Evolutionary conservation across 2,113 vertebrate species (phyloP), one percentile per base, ranked within the genome.

Genomic region (Meleagris gallopavo): DNA sequence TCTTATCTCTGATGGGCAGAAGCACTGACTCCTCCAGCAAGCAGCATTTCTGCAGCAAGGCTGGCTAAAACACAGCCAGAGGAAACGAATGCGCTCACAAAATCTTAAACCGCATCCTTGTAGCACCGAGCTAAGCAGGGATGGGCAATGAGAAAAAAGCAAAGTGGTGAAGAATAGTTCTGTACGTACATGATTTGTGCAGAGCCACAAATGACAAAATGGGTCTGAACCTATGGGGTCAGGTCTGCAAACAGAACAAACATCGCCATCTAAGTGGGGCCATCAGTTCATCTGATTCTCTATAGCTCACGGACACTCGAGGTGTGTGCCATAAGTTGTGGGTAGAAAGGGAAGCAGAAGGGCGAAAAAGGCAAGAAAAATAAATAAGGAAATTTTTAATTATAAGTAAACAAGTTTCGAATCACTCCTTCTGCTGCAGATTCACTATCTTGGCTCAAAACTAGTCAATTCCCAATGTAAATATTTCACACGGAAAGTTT

Each of bases 251-350:
- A 79, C 89, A 96, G 78, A 36, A 86, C 57, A 89, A 95, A 95
- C 7, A 46, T 90, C 94, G 95, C 95, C 93, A 74, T 93, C 90
- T 97, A 93, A 74, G 94, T 11, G 89, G 73, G 91, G 94, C 95
- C 89, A 83, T 80, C 94, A 95, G 95, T 86, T 85, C 86, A 64
- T 43, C 55, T 22, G 40, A 85, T 89, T 77, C 70, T 84, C 90
- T 81, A 60, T 11, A 92, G 91, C 96, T 95, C 89, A 61, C 5
- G 83, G 95, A 94, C 90, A 84, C 86, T 94, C 18, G 66, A 95
- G 94, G 83, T 95, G 72, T 55, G 92, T 3, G 61, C 87, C 79
- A 96, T 95, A 97, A 97, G 97, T 83, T 95, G 88, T 87, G 88
- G 95, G 93, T 85, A 96, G 79, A 86, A 86, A 83, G 79, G 67